Evolutionary conservation across 2,888 invertebrate species (phyloP), one percentile per base, ranked within the genome.

Genomic region (Liopterus haemorrhoidalis): DNA sequence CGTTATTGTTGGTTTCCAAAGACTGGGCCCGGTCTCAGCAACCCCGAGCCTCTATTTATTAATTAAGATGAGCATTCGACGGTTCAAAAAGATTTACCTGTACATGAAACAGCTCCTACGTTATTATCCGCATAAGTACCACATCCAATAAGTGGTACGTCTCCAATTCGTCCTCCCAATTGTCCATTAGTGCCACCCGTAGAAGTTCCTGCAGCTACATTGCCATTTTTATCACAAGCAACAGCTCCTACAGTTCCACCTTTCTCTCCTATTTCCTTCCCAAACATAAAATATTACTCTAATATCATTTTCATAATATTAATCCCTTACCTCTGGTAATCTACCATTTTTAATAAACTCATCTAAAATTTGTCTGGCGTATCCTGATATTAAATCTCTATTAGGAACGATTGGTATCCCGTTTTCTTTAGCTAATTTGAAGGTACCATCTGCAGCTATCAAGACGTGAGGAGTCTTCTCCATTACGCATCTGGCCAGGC

Each of bases 161-260:
- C 85, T 0, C 85, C 84, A 46, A 85, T 81, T 18, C 85, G 72
- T 1, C 85, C 85, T 1, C 78, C 74, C 49, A 76, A 73, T 62
- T 85, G 84, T 2, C 81, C 84, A n/a, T 78, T 82, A 57, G 83
- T 82, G 2, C 86, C 86, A 6, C 86, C 86, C 0, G 86, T 87
- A 4, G 85, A 85, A 0, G 85, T 86, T 1, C 81, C 86, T 2
- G 75, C 82, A 0, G 84, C 83, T 36, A 85, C 70, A 54, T 79
- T 76, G 0, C 86, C 85, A n/a, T 68, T 53, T 0, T 60, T 57
- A 59, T 86, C 85, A 14, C 87, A 65, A 1, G 84, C 86, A 1
- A 86, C 83, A 3, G 85, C 84, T 1, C 87, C 87, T 0, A 87
- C 86, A 0, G 87, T 87, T 3, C 83, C 84, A 14, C 80, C 78